phyloP scores from a whole-genome alignment of 2,888 invertebrate species.

The Drosophila tanythrix region DNA sequence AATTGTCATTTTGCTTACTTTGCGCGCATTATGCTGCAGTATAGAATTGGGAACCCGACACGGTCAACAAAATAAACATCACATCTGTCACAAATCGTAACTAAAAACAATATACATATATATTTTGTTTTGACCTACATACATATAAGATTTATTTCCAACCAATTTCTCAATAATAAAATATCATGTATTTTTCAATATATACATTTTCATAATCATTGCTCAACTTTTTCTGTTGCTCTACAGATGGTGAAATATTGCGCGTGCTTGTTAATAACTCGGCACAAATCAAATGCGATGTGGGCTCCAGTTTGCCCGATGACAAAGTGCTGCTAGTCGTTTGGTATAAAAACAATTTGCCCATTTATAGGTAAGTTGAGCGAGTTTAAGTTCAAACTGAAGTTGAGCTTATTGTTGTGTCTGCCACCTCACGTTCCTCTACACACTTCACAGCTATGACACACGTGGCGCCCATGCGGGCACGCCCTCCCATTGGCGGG shows the following conservation, averaged over 20 bases:
- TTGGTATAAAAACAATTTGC: constrained; percentile 96
- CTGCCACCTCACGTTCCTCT: background rate
- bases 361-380: constrained; percentile 92
- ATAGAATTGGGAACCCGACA: background rate
- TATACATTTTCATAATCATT: background rate
- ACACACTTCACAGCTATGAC: constrained; percentile 86
- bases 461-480: constrained; percentile 87
- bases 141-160: background rate
- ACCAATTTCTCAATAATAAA: background rate
- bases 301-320: constrained; percentile 90
- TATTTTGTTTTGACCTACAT: constrained; percentile 27
- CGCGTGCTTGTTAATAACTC: constrained; percentile 89
- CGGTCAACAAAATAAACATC: constrained; percentile 24
- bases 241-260: constrained; percentile 85
- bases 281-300: constrained; percentile 94
- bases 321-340: constrained; percentile 94
- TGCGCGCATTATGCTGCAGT: constrained; percentile 27
- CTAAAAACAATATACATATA: background rate
- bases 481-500: constrained; percentile 88
- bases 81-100: constrained; percentile 36
- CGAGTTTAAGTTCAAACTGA: background rate
- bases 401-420: background rate
- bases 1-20: constrained; percentile 43
- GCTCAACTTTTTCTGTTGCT: constrained; percentile 7
- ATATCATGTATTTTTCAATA: background rate